Percentiles rank a stretch among this genome's conserved stretches.
Evolutionary conservation across 1,140 invertebrate species (phyloP).

Genomic region (Euwallacea fornicatus): DNA sequence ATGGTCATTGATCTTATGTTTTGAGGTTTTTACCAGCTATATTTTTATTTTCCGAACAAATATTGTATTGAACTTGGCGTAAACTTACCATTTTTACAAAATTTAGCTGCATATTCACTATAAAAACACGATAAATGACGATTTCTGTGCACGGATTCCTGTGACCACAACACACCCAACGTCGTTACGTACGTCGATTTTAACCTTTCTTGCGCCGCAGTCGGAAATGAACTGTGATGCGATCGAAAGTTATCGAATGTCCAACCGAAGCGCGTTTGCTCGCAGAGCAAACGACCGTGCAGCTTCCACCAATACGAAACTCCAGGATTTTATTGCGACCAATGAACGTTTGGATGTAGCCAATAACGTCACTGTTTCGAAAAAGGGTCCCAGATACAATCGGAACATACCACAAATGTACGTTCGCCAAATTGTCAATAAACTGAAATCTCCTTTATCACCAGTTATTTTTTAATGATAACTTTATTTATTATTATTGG

Average conservation of each 20-base stretch:
- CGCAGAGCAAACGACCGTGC: background rate
- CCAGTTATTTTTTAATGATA: no score
- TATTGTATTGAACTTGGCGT: background rate
- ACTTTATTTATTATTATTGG: no score
- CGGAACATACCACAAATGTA: background rate
- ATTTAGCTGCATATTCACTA: constrained; percentile 2
- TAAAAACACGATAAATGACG: background rate
- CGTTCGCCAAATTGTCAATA: no score
- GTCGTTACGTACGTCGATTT: constrained; percentile 5
- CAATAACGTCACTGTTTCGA: background rate
- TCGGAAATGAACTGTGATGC: constrained; percentile 7
- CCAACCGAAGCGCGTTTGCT: background rate
- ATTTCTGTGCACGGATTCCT: constrained; percentile 4
- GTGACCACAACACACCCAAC: constrained; percentile 14
- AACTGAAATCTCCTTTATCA: no score
- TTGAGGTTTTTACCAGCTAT: constrained; percentile 1
- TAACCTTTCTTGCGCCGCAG: constrained; percentile 1
- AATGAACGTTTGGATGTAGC: background rate
- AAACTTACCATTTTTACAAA: constrained; percentile 15
- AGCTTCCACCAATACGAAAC: background rate
- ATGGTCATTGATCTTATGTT: constrained; percentile 23
- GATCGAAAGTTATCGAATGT: background rate
- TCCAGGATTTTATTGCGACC: background rate
- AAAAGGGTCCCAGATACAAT: background rate
- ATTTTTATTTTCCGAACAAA: background rate